Conservation (phyloP, 2,113 vertebrate genomes). For the Hyperopisus bebe region DNA sequence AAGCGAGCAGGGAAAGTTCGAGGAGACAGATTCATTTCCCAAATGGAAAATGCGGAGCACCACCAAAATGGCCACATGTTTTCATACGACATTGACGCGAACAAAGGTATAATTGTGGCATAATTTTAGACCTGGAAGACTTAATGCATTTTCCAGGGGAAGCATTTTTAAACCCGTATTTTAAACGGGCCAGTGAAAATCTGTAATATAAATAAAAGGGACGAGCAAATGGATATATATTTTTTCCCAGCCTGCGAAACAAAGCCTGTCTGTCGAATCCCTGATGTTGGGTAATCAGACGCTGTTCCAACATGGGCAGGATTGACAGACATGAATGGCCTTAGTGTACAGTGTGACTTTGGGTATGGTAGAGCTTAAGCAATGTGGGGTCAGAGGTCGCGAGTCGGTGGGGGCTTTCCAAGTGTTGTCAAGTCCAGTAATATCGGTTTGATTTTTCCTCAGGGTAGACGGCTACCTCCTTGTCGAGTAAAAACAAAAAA, state of each 20-base stretch:
- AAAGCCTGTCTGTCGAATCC: background rate
- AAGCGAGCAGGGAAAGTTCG: background rate
- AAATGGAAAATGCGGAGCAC: conserved; percentile 11
- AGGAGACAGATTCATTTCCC: background rate
- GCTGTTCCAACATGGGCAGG: background rate
- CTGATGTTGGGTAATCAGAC: background rate
- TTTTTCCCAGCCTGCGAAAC: background rate
- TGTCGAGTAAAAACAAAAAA: background rate
- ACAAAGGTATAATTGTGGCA: conserved; percentile 17
- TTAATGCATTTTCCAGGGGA: conserved; percentile 7
- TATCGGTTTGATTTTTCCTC: background rate
- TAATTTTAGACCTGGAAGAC: conserved; percentile 13
- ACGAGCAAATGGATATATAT: conserved; percentile 3
- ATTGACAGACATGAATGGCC: background rate
- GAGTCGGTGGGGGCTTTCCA: background rate
- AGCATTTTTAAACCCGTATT: background rate
- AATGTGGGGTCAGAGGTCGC: background rate
- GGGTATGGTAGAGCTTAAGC: background rate
- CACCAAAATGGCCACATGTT: background rate
- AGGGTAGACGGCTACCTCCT: background rate
- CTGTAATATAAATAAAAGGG: conserved; percentile 3
- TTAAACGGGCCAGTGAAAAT: background rate
- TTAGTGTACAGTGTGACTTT: background rate
- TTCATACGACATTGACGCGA: conserved; percentile 3
- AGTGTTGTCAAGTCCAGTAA: background rate